phyloP scores from a whole-genome alignment of 2,888 invertebrate genomes.

The Amphipyra tragopoginis region DNA sequence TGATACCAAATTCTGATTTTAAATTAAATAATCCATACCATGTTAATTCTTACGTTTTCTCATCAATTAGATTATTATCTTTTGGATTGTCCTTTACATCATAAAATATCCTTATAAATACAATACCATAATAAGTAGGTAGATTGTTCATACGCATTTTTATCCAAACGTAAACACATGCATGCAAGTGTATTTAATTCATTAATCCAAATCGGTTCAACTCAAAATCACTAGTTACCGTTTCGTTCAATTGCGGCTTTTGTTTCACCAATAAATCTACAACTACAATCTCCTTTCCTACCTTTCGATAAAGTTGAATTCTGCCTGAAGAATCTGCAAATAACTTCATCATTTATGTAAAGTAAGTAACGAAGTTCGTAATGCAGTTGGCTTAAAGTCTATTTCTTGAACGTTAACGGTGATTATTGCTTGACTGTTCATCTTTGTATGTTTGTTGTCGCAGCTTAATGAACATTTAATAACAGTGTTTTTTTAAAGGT shows the following conservation, averaged over 20 bases:
- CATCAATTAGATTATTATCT: too few species aligned
- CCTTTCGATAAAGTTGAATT: conserved; percentile 20
- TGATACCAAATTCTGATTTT: too few species aligned
- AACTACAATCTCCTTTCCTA: neutral
- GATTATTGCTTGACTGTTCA: conserved; percentile 21
- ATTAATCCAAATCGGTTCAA: conserved; percentile 62
- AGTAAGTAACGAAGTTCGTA: conserved; percentile 36
- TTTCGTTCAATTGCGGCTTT: conserved; percentile 45
- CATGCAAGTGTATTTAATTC: conserved; percentile 58
- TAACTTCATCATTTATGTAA: conserved; percentile 32
- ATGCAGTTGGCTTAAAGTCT: conserved; percentile 25
- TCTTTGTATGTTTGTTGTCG: conserved; percentile 66
- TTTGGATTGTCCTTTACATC: too few species aligned
- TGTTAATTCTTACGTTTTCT: too few species aligned
- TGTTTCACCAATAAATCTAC: conserved; percentile 14
- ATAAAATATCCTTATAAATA: too few species aligned
- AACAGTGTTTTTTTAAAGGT: conserved; percentile 74
- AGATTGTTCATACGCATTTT: conserved; percentile 11
- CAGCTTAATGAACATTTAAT: conserved; percentile 85
- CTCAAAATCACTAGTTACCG: conserved; percentile 61
- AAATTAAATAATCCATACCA: too few species aligned
- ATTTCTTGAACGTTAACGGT: conserved; percentile 11
- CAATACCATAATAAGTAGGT: neutral
- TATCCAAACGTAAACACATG: conserved; percentile 14
- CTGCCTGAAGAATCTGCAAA: conserved; percentile 19